Evolutionary conservation across 2,888 invertebrate species (phyloP).

Genomic region (Amiota communis): DNA sequence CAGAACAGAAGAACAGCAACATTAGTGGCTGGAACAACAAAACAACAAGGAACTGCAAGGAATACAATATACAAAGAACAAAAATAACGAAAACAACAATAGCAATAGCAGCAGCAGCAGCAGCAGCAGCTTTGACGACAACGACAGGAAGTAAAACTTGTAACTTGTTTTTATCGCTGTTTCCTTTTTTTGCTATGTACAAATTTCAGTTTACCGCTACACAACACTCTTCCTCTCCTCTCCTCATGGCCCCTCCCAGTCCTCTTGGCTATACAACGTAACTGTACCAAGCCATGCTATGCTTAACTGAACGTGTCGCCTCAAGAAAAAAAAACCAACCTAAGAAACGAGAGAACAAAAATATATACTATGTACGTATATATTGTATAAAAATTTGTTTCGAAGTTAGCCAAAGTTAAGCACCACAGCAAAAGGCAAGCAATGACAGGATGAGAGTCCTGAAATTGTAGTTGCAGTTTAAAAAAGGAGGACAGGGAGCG

Average conservation of each 20-base stretch:
- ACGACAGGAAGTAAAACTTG: conserved; percentile 22
- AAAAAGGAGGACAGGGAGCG: no score
- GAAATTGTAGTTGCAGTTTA: no score
- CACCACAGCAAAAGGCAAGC: background rate
- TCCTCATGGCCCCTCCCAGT: no score
- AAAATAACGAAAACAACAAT: background rate
- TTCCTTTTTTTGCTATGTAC: background rate
- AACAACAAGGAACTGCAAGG: no score
- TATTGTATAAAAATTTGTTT: background rate
- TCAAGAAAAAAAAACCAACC: conserved; percentile 19
- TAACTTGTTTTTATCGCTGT: conserved; percentile 19
- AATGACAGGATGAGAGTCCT: no score
- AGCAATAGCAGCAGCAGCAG: conserved; percentile 36
- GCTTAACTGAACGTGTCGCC: conserved; percentile 17
- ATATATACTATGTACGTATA: no score
- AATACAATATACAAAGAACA: background rate
- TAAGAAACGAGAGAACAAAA: conserved; percentile 7
- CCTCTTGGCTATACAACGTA: background rate
- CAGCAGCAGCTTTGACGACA: conserved; percentile 15
- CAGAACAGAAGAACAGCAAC: no score
- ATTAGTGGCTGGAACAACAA: no score
- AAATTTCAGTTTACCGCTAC: no score
- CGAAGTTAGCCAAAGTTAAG: conserved; percentile 19
- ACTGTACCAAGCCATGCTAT: background rate
- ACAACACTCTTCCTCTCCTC: no score